A percentile compares a stretch with the other conserved stretches of the same genome.
Evolutionary conservation across 1,140 invertebrate species (phyloP).

Genomic region (Brachionus angularis): DNA sequence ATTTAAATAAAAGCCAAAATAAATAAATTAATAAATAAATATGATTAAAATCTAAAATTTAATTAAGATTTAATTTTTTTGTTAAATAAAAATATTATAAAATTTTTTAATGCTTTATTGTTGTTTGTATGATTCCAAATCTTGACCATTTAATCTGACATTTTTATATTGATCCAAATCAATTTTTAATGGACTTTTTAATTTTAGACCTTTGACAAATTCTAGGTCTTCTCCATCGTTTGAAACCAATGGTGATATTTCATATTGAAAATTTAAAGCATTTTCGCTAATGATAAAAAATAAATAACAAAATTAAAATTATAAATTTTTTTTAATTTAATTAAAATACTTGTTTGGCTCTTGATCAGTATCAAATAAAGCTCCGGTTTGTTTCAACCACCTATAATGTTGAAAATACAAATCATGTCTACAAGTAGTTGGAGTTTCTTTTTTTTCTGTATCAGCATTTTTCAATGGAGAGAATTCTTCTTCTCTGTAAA

Average conservation of each 20-base stretch:
- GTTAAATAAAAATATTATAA: not conserved
- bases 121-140: not conserved
- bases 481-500: conserved; percentile 84
- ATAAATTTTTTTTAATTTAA: conserved; percentile 55
- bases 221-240: conserved; percentile 69
- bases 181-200: not conserved
- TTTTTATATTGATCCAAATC: not conserved
- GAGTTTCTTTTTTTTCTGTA: conserved; percentile 36
- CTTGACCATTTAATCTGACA: not conserved
- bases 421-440: conserved; percentile 1
- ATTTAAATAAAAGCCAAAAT: too few relatives aligned
- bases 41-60: too few relatives aligned
- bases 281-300: too few relatives aligned
- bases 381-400: conserved; percentile 37
- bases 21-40: too few relatives aligned
- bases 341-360: conserved; percentile 50
- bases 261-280: too few relatives aligned
- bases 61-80: too few relatives aligned
- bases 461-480: conserved; percentile 83
- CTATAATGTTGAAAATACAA: conserved; percentile 8
- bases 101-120: not conserved
- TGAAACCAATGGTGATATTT: conserved; percentile 84
- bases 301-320: too few relatives aligned
- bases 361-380: conserved; percentile 5
- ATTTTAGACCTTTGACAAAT: not conserved